Base-by-base conservation (phyloP, 2,113 vertebrate genomes). In the Abramis brama region DNA sequence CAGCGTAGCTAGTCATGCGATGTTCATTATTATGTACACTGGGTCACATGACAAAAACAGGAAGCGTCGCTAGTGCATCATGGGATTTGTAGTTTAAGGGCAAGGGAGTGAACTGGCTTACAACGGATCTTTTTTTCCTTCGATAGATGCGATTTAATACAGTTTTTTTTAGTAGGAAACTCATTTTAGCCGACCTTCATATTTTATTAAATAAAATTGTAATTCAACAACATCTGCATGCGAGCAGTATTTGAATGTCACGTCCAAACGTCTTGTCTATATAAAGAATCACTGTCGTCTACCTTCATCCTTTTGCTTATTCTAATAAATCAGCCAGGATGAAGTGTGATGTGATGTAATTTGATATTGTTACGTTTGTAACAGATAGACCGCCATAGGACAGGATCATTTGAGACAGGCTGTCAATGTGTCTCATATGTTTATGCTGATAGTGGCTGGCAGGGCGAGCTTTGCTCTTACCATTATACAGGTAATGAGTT, bases 31-130 rank as follows among this genome's bases (percentile, higher is more conserved):
- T 30, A 52, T 36, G 87, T 86, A 87, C 90, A 86, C 45, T 71
- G 0, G 71, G 87, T 97, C 97, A 97, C 88, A 89, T 96, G 96
- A 96, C 86, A 70, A 4, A 83, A 23, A 57, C 79, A 57, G 94
- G 87, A 89, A 89, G 19, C 36, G 1, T 25, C 11, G 1, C 6
- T 11, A 11, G 81, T 5, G 93, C 83, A 90, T 90, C 84, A 2
- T 94, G 94, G 95, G 93, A 86, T 82, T 50, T 92, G 94, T 0
- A 94, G 95, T 96, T 86, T 55, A 82, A 47, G 2, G 0, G 3
- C 8, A 3, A 15, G 17, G 12, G 12, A 9, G 12, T 23, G 19
- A 23, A 39, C 11, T 11, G 33, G 19, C 33, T 23, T 6, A 10
- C 8, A 39, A 21, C 10, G 1, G 8, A 39, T 5, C 9, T 12